Percentiles rank a stretch among this genome's conserved stretches.
These are phyloP conservation scores for Drosophila dives DNA, from an alignment of 2,888 invertebrate genomes.

Conservation along the genomic window DNA sequence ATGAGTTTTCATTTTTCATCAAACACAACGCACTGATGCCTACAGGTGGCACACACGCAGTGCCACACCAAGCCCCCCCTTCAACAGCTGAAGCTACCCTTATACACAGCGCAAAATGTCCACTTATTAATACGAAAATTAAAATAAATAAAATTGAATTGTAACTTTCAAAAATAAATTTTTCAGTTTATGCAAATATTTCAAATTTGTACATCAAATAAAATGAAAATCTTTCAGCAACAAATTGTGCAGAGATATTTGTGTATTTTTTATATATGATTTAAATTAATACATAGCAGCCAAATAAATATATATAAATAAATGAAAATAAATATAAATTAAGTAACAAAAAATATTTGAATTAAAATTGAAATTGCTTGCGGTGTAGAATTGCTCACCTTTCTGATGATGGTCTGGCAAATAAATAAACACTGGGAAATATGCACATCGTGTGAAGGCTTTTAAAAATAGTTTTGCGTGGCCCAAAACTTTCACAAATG, in stretches of 20 bases:
- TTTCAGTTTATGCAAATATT: neutral
- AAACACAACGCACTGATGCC: constrained; percentile 45
- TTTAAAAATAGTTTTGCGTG: constrained; percentile 73
- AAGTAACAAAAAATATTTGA: neutral
- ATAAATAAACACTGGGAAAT: constrained; percentile 42
- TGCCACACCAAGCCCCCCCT: constrained; percentile 2
- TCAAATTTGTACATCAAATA: neutral
- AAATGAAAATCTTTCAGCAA: neutral
- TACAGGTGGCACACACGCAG: constrained; percentile 63
- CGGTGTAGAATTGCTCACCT: constrained; percentile 3
- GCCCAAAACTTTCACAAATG: constrained; percentile 72
- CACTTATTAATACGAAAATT: neutral
- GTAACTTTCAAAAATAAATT: neutral
- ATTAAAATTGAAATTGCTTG: neutral
- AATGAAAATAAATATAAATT: neutral
- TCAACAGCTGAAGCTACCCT: neutral
- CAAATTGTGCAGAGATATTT: neutral
- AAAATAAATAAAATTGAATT: neutral
- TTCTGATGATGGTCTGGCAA: constrained; percentile 20
- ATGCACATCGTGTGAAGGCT: constrained; percentile 60
- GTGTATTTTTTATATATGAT: neutral
- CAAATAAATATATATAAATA: neutral
- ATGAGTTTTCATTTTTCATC: constrained; percentile 70
- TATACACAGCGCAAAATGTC: neutral
- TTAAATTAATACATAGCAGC: neutral